Evolutionary conservation across 2,888 invertebrate genomes (phyloP).

Genomic region (Dioctria linearis): DNA sequence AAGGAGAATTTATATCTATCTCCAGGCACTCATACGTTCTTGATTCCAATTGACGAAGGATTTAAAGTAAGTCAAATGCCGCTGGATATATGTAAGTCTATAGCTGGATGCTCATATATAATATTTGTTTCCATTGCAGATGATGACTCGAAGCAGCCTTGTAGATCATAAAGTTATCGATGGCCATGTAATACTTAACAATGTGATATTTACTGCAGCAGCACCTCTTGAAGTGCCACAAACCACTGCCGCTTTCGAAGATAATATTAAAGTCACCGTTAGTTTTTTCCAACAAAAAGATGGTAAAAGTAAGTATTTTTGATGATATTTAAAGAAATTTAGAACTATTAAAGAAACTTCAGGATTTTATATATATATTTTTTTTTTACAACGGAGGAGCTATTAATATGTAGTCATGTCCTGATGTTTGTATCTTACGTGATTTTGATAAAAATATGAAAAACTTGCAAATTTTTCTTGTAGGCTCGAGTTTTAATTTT

Average conservation of each 20-base stretch:
- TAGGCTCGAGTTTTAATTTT: too few relatives aligned
- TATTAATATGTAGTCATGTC: too few relatives aligned
- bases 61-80: conserved; percentile 78
- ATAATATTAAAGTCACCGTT: conserved; percentile 87
- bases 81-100: conserved; percentile 17
- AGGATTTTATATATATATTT: too few relatives aligned
- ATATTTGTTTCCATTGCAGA: conserved; percentile 69
- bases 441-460: too few relatives aligned
- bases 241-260: conserved; percentile 86
- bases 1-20: conserved; percentile 84
- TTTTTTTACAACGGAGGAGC: too few relatives aligned
- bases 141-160: conserved; percentile 79
- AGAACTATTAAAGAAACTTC: too few relatives aligned
- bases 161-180: conserved; percentile 90
- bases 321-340: neutral
- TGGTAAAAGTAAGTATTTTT: conserved; percentile 69
- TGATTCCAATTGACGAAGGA: conserved; percentile 92
- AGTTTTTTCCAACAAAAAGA: conserved; percentile 83
- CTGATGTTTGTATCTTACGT: too few relatives aligned
- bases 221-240: conserved; percentile 82
- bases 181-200: conserved; percentile 90
- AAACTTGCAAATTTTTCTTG: too few relatives aligned
- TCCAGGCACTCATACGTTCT: conserved; percentile 88
- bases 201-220: conserved; percentile 89
- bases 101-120: neutral